A percentile compares a stretch with the other conserved stretches of the same genome.
These are phyloP conservation scores for Eupsilia transversa DNA, from an alignment of 2,888 invertebrate species.

Conservation along the genomic window DNA sequence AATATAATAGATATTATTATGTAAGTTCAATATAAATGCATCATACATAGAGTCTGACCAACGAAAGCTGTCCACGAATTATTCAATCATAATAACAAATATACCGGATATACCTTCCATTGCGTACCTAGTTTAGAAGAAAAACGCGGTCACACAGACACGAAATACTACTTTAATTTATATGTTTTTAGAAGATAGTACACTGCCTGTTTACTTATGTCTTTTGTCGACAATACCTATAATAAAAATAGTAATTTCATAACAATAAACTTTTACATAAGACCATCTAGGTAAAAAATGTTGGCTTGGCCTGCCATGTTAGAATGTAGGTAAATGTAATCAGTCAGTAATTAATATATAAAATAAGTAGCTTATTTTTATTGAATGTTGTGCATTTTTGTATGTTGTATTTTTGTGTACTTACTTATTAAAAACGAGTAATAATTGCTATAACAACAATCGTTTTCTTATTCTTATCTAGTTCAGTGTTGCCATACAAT, in stretches of 20 bases:
- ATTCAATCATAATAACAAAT: too few species aligned
- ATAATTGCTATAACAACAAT: background rate
- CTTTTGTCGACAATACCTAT: background rate
- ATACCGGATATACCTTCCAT: too few species aligned
- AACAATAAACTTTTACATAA: conserved; percentile 15
- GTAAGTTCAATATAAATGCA: background rate
- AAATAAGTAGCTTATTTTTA: background rate
- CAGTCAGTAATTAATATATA: conserved; percentile 4
- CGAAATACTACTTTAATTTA: background rate
- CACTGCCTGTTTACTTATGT: background rate
- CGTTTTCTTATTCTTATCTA: conserved; percentile 2
- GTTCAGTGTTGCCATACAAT: conserved; percentile 28
- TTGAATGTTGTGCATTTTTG: conserved; percentile 41
- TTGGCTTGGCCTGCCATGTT: conserved; percentile 1
- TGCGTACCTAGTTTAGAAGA: background rate
- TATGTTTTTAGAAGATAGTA: background rate
- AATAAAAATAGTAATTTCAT: background rate
- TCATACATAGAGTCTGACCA: too few species aligned
- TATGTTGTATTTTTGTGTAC: conserved; percentile 42
- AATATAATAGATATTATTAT: too few species aligned
- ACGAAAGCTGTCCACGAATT: too few species aligned
- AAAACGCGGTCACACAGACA: background rate
- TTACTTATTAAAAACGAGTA: conserved; percentile 31
- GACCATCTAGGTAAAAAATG: background rate
- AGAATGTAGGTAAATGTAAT: conserved; percentile 6